A percentile compares a stretch with the other conserved stretches of the same genome.
Evolutionary conservation across 2,113 vertebrate species (phyloP).

Genomic region (Camelus bactrianus): DNA sequence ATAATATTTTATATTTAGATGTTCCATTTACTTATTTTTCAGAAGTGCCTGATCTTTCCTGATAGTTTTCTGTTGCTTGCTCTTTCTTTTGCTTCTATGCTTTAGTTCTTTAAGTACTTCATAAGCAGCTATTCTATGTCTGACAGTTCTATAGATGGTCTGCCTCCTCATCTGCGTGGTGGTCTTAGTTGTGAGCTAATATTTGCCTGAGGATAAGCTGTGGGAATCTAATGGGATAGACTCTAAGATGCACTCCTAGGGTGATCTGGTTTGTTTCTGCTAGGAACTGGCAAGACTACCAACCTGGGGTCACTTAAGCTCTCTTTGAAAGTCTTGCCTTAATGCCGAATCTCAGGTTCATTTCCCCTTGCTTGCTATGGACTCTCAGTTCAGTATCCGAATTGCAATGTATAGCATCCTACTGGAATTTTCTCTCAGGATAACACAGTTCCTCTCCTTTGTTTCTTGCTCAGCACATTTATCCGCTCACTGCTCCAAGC

Average conservation of each 20-base stretch:
- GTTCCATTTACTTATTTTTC: constrained; percentile 5
- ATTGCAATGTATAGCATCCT: not conserved
- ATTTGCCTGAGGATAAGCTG: not conserved
- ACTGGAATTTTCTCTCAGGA: not conserved
- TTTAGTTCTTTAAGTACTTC: constrained; percentile 13
- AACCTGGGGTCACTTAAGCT: not conserved
- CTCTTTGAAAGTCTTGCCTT: not conserved
- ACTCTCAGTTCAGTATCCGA: not conserved
- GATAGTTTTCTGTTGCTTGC: not conserved
- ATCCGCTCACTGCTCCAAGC: not conserved
- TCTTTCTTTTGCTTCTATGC: not conserved
- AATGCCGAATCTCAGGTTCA: not conserved
- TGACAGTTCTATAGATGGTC: not conserved
- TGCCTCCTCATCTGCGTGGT: not conserved
- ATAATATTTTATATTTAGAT: constrained; percentile 22
- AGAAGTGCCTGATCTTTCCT: not conserved
- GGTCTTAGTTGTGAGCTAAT: not conserved
- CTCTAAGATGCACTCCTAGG: not conserved
- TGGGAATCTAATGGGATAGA: not conserved
- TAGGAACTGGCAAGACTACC: not conserved
- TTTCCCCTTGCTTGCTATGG: not conserved
- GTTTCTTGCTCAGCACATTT: not conserved
- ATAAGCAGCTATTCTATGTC: not conserved
- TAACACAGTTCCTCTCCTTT: not conserved
- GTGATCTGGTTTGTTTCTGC: not conserved